phyloP scores from a whole-genome alignment of 1,140 invertebrate genomes.

The Zaprionus kolodkinae region DNA sequence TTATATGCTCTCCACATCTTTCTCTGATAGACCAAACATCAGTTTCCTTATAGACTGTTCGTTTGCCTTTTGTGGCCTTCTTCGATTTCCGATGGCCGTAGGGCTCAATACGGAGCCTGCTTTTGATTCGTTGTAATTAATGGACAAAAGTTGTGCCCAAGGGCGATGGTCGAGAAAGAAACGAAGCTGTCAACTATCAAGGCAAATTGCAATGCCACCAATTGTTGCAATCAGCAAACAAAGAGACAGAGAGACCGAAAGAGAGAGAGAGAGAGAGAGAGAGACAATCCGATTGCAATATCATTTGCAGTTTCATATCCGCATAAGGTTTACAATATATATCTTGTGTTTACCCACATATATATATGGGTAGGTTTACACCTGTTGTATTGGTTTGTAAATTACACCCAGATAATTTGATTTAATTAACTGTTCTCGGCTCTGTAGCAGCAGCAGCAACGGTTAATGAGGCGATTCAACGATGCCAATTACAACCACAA shows the following conservation, averaged over 20 bases:
- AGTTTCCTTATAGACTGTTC: not conserved
- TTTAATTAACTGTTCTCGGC: slow-evolving; percentile 34
- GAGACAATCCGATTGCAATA: not conserved
- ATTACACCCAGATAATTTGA: slow-evolving; percentile 28
- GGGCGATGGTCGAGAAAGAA: not conserved
- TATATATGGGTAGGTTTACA: not conserved
- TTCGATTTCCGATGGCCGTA: not conserved
- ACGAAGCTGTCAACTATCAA: not conserved
- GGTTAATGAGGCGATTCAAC: slow-evolving; percentile 42
- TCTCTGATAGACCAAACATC: not conserved
- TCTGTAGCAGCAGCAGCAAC: slow-evolving; percentile 1
- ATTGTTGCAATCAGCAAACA: not conserved
- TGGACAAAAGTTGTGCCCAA: not conserved
- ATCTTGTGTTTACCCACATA: not conserved
- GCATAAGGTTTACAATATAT: not conserved
- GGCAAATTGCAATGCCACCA: not conserved
- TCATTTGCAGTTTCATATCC: slow-evolving; percentile 1
- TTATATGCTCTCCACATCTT: too few species aligned
- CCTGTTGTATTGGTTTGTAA: slow-evolving; percentile 2
- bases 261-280: not conserved
- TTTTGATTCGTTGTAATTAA: not conserved
- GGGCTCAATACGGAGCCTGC: not conserved
- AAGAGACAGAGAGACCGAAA: not conserved
- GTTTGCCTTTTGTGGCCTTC: not conserved
- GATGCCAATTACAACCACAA: slow-evolving; percentile 36